Evolutionary conservation across 2,113 vertebrate genomes (phyloP).

Genomic region (Acrocephalus kingi): DNA sequence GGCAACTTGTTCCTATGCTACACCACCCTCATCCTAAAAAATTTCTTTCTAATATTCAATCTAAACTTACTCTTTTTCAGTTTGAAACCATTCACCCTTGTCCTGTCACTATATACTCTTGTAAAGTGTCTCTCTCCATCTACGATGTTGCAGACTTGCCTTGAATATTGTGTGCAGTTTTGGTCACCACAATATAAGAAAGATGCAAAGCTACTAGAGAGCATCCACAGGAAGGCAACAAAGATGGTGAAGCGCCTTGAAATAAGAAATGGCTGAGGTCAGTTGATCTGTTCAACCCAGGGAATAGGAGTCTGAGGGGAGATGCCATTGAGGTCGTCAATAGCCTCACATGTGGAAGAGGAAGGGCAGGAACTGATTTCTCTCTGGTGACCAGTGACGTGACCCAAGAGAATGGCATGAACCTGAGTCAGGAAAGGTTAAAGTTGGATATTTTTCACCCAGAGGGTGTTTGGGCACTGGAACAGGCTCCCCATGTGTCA

Average conservation of each 20-base stretch:
- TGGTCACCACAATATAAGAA: not conserved
- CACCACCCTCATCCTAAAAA: not conserved
- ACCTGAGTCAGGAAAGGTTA: not conserved
- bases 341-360: not conserved
- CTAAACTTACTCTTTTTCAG: not conserved
- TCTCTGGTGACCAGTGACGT: not conserved
- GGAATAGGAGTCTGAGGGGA: not conserved
- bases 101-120: not conserved
- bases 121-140: not conserved
- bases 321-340: accelerated
- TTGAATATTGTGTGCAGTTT: not conserved
- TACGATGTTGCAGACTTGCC: accelerated
- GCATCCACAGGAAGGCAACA: no score
- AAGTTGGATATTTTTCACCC: not conserved
- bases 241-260: no score
- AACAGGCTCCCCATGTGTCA: not conserved
- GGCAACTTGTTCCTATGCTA: not conserved
- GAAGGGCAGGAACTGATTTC: not conserved
- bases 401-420: not conserved
- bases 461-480: not conserved
- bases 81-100: not conserved
- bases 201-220: not conserved
- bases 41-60: not conserved
- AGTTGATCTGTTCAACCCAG: not conserved
- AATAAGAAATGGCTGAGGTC: not conserved